phyloP scores from a whole-genome alignment of 2,113 vertebrate species.

The Benitochromis conjunctus region DNA sequence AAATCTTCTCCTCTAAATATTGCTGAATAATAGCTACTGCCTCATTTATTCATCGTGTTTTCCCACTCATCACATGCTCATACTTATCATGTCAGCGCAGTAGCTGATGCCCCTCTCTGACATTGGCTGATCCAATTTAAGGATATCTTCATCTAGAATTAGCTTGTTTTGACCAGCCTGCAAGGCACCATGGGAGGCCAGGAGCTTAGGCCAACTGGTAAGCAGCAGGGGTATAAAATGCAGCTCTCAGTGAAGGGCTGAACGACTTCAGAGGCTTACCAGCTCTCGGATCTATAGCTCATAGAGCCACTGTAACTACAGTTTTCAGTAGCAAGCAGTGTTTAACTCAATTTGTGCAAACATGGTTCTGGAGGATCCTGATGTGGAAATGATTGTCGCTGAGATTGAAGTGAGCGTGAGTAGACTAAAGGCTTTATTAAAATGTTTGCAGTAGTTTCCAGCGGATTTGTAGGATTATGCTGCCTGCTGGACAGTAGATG shows the following conservation, averaged over 20 bases:
- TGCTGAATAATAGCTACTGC: background rate
- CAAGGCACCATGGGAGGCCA: conserved; percentile 76
- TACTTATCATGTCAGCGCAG: background rate
- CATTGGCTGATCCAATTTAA: conserved; percentile 85
- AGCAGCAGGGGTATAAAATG: conserved; percentile 78
- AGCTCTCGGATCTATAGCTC: conserved; percentile 54
- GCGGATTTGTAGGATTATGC: background rate
- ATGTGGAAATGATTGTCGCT: conserved; percentile 78
- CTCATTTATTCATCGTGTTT: background rate
- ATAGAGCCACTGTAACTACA: background rate
- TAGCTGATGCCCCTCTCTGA: conserved; percentile 61
- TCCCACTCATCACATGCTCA: background rate
- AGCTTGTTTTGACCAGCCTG: conserved; percentile 78
- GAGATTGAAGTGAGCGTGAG: conserved; percentile 81
- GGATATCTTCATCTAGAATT: conserved; percentile 79
- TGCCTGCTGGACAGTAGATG: background rate
- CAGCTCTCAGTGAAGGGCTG: conserved; percentile 21
- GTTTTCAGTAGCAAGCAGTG: background rate
- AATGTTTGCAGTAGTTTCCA: background rate
- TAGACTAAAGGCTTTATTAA: conserved; percentile 36
- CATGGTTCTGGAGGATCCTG: conserved; percentile 85
- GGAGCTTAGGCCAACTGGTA: conserved; percentile 71
- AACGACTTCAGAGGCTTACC: conserved; percentile 27
- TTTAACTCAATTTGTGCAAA: conserved; percentile 40
- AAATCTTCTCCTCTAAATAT: background rate